Evolutionary conservation across 1,140 invertebrate species (phyloP), one percentile per base, ranked within the genome.

Genomic region (Drosophila rhopaloa): DNA sequence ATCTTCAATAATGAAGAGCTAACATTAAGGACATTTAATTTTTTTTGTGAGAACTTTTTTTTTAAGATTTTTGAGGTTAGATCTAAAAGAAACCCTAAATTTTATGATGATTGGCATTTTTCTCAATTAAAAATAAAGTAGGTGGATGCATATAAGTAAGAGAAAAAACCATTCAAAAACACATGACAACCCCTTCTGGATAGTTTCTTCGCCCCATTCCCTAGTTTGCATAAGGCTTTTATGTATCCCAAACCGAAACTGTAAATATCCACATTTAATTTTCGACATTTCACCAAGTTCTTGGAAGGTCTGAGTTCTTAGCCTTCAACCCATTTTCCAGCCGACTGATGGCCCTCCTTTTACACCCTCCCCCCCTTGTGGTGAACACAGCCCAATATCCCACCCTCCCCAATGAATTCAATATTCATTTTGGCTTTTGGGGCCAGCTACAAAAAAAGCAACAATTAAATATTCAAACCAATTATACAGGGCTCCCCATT

Each of bases 401-500:
- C 55, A 40, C 11, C 32, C 24, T 46, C 57, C 32, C 32, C 56
- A 56, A 59, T 37, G 62, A 47, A 48, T 75, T 43, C 66, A 67
- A 67, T 78, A 63, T 51, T 55, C 44, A 62, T 70, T 62, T 41
- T 27, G 29, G 61, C 55, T 48, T 29, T 48, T 29, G 47, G 46
- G 47, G 27, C 24, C 27, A 19, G 47, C 24, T 35, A 50, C 7
- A 16, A 35, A 41, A 43, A 47, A 46, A 40, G 53, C 65, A 54
- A 66, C 67, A 70, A 81, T 84, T 66, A 85, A 85, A 70, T 85
- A 81, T 86, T 77, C 78, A 76, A 81, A 76, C 56, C 73, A 85
- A 84, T 86, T 84, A 80, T 54, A 76, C 60, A 56, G 5, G 9
- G 27, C 14, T 29, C 8, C 38, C 59, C 32, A 24, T 61, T 76